Base-by-base conservation (phyloP, 2,888 invertebrate genomes). In the Campoplex nolae region DNA sequence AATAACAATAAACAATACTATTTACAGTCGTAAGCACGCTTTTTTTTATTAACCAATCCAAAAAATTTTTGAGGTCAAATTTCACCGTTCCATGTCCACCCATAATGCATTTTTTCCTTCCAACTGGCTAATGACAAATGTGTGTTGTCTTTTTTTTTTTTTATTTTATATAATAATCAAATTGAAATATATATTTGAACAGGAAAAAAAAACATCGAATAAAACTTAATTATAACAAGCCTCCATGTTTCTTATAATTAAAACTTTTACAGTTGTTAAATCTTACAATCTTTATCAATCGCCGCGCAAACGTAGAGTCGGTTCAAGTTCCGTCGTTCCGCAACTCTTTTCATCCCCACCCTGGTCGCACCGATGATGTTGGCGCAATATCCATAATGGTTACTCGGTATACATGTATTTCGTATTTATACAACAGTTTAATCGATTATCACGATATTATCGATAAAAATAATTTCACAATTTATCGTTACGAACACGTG, bases 331-430 rank as follows among this genome's bases (percentile, higher is more conserved):
- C 82, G 68, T 78, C 71, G 85, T 87, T 87, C 87, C 87, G 71
- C 48, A 38, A 75, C 56, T 80, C 71, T 67, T 83, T 78, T 87
- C 82, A 87, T 65, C 82, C 89, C 89, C 89, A 90, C 92, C 89
- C 90, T 89, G 90, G 92, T 62, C 13, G 32, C 89, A 90, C 89
- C 90, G 86, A 89, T 90, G 91, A 91, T 82, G 85, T 81, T 88
- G 84, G 82, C 86, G 89, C 88, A 92, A 92, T 92, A 92, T 92
- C 92, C 89, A 92, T 92, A 92, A 91, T 89, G 89, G 84, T 85
- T 77, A 54, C 82, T 83, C 74, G 48, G 45, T 79, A 62, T 68
- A 65, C 65, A 84, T 83, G 77, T 62, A 62, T 62, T 32, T 62
- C 2, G 84, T 42, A 18, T 85, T 80, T 88, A 75, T 84, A 83